These are phyloP conservation scores for Cynaeus angustus DNA, from an alignment of 2,888 invertebrate species.

Conservation along the genomic window DNA sequence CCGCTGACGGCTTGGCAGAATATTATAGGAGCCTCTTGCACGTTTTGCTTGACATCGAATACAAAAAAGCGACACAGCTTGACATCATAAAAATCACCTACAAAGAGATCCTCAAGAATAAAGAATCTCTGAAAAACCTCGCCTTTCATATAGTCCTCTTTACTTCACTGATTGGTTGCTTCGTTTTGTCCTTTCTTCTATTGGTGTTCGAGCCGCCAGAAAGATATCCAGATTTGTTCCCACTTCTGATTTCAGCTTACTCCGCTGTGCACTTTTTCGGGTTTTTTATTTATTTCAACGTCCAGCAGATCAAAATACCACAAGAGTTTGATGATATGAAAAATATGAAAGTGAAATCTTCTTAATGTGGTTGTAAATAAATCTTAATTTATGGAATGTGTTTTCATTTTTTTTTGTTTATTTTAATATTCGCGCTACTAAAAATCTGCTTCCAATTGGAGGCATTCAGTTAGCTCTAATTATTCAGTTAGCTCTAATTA, in stretches of 20 bases:
- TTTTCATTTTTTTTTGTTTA: not conserved
- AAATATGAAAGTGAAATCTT: constrained; percentile 61
- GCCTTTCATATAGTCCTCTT: constrained; percentile 64
- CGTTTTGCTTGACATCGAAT: constrained; percentile 59
- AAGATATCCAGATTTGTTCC: constrained; percentile 87
- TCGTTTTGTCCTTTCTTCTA: constrained; percentile 75
- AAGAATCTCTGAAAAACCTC: constrained; percentile 59
- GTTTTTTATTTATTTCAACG: constrained; percentile 85
- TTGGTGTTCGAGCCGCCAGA: constrained; percentile 79
- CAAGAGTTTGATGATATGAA: constrained; percentile 66
- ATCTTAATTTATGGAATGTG: constrained; percentile 5
- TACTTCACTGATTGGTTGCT: constrained; percentile 78
- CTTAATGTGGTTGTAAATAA: constrained; percentile 46
- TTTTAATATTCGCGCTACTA: not conserved
- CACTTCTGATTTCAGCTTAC: constrained; percentile 86
- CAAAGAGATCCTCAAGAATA: constrained; percentile 62
- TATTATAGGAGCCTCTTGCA: constrained; percentile 61
- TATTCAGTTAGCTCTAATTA: too few species aligned
- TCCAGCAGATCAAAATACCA: constrained; percentile 76
- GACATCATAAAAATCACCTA: constrained; percentile 60
- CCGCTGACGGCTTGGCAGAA: constrained; percentile 58
- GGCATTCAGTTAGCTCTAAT: too few species aligned
- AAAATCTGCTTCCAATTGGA: too few species aligned
- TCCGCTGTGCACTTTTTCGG: constrained; percentile 87
- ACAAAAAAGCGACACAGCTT: constrained; percentile 55